These are phyloP conservation scores for Eupelmus urozonus DNA, from an alignment of 2,888 invertebrate species.

Conservation along the genomic window DNA sequence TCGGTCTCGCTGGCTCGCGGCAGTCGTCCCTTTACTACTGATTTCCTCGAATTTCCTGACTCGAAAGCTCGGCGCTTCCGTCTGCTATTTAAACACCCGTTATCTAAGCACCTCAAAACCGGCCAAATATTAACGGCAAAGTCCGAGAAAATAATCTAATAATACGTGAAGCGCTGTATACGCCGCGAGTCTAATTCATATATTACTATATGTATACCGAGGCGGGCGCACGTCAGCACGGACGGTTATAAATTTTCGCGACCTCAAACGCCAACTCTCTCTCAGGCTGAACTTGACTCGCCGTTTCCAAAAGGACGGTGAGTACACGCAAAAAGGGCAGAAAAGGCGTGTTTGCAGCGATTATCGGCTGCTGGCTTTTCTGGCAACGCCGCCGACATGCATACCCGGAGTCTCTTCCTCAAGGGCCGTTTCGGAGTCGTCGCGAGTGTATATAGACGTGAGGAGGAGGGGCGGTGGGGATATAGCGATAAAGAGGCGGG, in stretches of 20 bases:
- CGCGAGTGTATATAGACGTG: not conserved
- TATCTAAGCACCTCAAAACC: not conserved
- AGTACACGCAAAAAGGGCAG: not conserved
- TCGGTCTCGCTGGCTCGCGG: too few relatives aligned
- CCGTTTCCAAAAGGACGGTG: not conserved
- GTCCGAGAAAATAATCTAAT: constrained; percentile 32
- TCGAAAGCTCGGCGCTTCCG: not conserved
- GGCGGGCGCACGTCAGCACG: not conserved
- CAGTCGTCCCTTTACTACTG: constrained; percentile 14
- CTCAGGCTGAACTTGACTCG: constrained; percentile 7
- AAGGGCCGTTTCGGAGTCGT: not conserved
- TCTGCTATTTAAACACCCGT: constrained; percentile 6
- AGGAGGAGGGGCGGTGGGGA: too few relatives aligned
- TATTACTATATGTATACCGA: not conserved
- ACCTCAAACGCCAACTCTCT: not conserved
- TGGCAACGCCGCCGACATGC: constrained; percentile 6
- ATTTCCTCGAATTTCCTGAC: not conserved
- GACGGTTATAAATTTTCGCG: not conserved
- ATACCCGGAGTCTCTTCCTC: not conserved
- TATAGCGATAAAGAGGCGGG: too few relatives aligned
- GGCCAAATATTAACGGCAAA: constrained; percentile 18
- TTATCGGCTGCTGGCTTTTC: not conserved
- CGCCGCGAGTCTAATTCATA: not conserved
- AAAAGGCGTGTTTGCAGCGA: not conserved
- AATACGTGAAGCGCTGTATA: constrained; percentile 8